These are phyloP conservation scores for Xiphorhynchus erythropygius DNA, from an alignment of 2,797 vertebrate genomes.

Conservation along the genomic window DNA sequence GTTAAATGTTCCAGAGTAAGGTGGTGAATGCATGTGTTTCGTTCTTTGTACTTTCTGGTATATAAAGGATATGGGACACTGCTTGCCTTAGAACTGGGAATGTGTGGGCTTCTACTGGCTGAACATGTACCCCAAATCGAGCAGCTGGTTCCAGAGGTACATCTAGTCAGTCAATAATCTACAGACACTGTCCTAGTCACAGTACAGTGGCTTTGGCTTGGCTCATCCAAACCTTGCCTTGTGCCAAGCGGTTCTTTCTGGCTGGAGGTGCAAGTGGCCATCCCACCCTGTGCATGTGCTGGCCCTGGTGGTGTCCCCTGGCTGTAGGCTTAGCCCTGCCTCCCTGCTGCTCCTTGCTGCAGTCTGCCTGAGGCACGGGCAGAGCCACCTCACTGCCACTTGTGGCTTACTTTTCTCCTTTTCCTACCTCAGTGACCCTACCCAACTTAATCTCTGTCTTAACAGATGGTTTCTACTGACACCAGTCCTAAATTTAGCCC, in stretches of 20 bases:
- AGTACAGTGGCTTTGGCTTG: neutral
- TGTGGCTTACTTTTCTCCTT: neutral
- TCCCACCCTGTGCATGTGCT: neutral
- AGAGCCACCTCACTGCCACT: neutral
- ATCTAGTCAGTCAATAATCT: neutral
- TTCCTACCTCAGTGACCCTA: neutral
- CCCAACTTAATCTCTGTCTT: neutral
- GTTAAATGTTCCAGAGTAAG: neutral
- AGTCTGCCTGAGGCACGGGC: rapidly evolving
- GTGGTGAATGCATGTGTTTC: neutral
- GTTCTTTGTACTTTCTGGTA: neutral
- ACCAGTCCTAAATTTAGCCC: slow-evolving; percentile 35
- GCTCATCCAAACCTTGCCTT: neutral
- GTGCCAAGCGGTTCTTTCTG: neutral
- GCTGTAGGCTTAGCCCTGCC: neutral
- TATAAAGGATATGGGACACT: neutral
- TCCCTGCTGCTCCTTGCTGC: neutral
- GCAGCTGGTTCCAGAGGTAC: neutral
- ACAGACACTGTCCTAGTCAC: rapidly evolving
- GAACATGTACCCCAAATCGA: neutral
- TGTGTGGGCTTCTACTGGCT: neutral
- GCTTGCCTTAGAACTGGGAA: neutral
- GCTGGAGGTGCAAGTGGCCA: neutral
- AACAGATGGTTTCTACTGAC: neutral
- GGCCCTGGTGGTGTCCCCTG: neutral